Evolutionary conservation across 2,888 invertebrate species (phyloP).

Genomic region (Eupithecia abbreviata): DNA sequence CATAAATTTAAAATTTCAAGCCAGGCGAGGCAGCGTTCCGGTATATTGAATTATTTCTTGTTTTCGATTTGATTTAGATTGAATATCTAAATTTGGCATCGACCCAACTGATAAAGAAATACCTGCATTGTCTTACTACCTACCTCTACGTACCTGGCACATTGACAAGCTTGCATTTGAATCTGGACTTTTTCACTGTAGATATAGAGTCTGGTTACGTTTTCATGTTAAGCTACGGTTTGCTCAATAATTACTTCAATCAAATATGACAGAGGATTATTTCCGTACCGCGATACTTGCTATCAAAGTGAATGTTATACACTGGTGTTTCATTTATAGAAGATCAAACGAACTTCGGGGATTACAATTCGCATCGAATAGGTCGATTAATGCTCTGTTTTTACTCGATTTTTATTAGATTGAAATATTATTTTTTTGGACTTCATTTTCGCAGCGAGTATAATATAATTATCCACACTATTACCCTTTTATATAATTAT

Average conservation of each 20-base stretch:
- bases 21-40: not conserved
- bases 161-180: not conserved
- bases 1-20: not conserved
- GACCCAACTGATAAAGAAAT: conserved; percentile 12
- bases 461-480: no score
- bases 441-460: not conserved
- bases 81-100: conserved; percentile 20
- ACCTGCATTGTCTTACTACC: conserved; percentile 20
- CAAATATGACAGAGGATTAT: not conserved
- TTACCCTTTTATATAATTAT: no score
- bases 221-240: not conserved
- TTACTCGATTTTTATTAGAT: not conserved
- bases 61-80: conserved; percentile 10
- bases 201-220: not conserved
- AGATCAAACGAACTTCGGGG: not conserved
- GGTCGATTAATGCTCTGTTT: not conserved
- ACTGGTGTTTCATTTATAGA: not conserved
- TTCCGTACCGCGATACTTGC: not conserved
- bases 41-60: conserved; percentile 7
- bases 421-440: not conserved
- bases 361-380: not conserved
- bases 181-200: not conserved
- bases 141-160: not conserved
- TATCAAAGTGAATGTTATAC: not conserved
- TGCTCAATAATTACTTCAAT: not conserved